Percentiles rank a stretch among this genome's conserved stretches.
Evolutionary conservation across 2,797 vertebrate genomes (phyloP).

Genomic region (Cephalopachus bancanus): DNA sequence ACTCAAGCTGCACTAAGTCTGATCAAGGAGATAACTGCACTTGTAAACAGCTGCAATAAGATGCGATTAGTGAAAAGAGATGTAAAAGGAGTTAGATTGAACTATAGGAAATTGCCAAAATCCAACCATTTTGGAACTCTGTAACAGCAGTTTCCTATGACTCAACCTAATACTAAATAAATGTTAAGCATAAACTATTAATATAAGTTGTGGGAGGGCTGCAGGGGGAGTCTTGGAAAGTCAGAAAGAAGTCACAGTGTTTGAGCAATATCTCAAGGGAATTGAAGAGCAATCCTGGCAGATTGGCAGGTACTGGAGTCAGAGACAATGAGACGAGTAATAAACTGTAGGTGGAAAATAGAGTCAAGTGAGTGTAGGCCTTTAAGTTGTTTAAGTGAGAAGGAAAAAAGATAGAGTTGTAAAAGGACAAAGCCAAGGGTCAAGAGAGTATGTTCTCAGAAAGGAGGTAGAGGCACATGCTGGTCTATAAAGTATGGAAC

Average conservation of each 20-base stretch:
- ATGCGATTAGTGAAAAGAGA: conserved; percentile 10
- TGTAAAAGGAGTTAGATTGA: conserved; percentile 1
- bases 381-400: background rate
- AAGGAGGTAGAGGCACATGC: background rate
- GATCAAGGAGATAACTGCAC: background rate
- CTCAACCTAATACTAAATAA: background rate
- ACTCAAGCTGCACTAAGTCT: background rate
- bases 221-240: background rate
- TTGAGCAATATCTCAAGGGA: background rate
- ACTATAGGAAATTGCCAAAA: background rate
- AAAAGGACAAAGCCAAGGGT: background rate
- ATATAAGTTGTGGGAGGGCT: background rate
- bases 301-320: background rate
- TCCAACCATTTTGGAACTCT: background rate
- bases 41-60: background rate
- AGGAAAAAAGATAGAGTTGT: background rate
- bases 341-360: background rate
- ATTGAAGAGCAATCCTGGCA: background rate
- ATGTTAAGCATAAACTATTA: background rate
- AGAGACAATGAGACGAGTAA: background rate
- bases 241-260: background rate
- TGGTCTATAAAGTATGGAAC: background rate
- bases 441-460: background rate
- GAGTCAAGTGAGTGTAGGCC: background rate
- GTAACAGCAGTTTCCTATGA: background rate